phyloP scores from a whole-genome alignment of 2,888 invertebrate genomes.

The Busseola fusca region DNA sequence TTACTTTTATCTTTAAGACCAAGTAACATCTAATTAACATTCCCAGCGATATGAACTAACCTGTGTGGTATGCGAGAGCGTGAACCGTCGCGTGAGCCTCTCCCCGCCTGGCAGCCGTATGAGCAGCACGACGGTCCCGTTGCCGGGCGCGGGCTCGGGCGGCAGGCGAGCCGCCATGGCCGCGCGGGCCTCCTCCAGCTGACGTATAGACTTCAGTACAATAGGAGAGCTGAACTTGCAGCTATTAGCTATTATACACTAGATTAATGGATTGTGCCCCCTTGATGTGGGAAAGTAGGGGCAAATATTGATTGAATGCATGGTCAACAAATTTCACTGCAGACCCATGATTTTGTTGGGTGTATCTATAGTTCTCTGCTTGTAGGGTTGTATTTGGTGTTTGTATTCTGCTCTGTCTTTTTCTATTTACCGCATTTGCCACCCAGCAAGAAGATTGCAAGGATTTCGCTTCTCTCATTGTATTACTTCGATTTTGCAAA shows the following conservation, averaged over 20 bases:
- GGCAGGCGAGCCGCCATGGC: conserved; percentile 91
- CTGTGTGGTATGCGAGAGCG: conserved; percentile 93
- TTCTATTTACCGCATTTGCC: not conserved
- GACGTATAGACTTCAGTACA: conserved; percentile 59
- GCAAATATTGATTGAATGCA: not conserved
- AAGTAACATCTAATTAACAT: too few relatives aligned
- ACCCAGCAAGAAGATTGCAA: not conserved
- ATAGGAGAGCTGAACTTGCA: conserved; percentile 22
- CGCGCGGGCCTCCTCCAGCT: conserved; percentile 91
- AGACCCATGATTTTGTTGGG: not conserved
- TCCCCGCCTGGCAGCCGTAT: conserved; percentile 97
- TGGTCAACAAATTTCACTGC: not conserved
- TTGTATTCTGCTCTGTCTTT: not conserved
- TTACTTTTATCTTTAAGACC: too few relatives aligned
- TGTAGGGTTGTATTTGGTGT: not conserved
- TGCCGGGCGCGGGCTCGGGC: conserved; percentile 92
- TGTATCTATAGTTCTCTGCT: not conserved
- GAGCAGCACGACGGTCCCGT: conserved; percentile 94
- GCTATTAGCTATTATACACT: not conserved
- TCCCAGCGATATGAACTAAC: conserved; percentile 78
- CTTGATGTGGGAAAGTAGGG: not conserved
- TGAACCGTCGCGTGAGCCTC: conserved; percentile 96
- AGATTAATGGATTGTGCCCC: not conserved
- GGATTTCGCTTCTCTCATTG: not conserved
- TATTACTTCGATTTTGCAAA: not conserved